A percentile compares a stretch with the other conserved stretches of the same genome.
phyloP scores from a whole-genome alignment of 2,113 vertebrate species.

The Rousettus leschenaultii region DNA sequence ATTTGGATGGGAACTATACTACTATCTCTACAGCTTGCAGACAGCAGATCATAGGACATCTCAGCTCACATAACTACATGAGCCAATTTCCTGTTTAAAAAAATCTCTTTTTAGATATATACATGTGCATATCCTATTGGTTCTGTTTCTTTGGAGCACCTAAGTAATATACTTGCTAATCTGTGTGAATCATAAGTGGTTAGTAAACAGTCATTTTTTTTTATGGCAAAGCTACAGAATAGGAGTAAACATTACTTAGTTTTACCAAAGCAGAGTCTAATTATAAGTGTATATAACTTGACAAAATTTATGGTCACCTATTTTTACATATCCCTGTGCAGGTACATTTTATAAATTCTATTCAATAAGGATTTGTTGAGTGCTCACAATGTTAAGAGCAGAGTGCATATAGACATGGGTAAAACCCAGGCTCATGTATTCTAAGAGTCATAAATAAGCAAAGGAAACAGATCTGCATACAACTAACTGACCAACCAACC shows the following conservation, averaged over 20 bases:
- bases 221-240: not conserved
- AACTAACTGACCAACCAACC: not conserved
- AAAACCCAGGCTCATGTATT: not conserved
- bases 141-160: not conserved
- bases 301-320: not conserved
- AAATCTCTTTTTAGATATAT: not conserved
- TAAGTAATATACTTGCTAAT: not conserved
- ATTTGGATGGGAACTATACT: not conserved
- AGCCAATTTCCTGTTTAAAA: not conserved
- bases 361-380: not conserved
- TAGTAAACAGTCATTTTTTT: not conserved
- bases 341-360: constrained; percentile 9
- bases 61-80: not conserved
- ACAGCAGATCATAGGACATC: not conserved
- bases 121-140: not conserved
- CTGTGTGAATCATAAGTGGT: not conserved
- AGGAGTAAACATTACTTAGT: not conserved
- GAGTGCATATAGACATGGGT: not conserved
- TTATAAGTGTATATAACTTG: not conserved
- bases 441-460: not conserved
- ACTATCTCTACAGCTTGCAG: not conserved
- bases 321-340: not conserved
- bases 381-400: not conserved
- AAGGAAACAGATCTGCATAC: not conserved
- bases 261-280: not conserved